Conservation (phyloP, 2,113 vertebrate genomes). For the Erythrolamprus reginae region DNA sequence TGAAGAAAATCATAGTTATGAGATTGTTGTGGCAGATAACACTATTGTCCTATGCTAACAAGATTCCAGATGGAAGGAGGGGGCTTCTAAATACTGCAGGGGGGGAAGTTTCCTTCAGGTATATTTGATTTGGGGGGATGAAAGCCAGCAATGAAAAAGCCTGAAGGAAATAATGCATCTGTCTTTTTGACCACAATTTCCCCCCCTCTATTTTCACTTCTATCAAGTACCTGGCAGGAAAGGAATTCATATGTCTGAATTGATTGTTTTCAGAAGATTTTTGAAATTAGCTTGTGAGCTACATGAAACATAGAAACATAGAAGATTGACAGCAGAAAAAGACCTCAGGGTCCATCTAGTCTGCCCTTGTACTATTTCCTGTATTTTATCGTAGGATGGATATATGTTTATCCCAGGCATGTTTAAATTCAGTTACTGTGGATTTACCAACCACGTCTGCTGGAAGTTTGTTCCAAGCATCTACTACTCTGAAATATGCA, state of each 20-base stretch:
- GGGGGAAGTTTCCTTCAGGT: neutral
- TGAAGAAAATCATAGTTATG: neutral
- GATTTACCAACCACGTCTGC: no score
- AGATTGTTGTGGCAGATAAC: neutral
- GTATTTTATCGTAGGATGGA: no score
- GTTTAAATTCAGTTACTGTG: no score
- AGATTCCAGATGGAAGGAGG: neutral
- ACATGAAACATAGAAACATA: no score
- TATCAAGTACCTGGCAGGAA: neutral
- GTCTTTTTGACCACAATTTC: neutral
- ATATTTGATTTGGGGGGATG: neutral
- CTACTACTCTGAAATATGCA: neutral
- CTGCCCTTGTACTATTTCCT: no score
- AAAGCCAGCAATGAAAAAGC: neutral
- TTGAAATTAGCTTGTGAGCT: neutral
- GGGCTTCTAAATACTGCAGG: neutral
- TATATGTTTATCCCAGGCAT: no score
- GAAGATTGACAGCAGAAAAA: no score
- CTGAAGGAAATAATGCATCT: neutral
- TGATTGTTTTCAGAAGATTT: neutral
- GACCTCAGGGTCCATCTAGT: no score
- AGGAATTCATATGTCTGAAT: neutral
- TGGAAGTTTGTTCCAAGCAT: no score
- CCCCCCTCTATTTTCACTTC: neutral
- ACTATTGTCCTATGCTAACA: conserved; percentile 25